Conservation (phyloP, 2,797 vertebrate genomes). For the Phrynocephalus forsythii region DNA sequence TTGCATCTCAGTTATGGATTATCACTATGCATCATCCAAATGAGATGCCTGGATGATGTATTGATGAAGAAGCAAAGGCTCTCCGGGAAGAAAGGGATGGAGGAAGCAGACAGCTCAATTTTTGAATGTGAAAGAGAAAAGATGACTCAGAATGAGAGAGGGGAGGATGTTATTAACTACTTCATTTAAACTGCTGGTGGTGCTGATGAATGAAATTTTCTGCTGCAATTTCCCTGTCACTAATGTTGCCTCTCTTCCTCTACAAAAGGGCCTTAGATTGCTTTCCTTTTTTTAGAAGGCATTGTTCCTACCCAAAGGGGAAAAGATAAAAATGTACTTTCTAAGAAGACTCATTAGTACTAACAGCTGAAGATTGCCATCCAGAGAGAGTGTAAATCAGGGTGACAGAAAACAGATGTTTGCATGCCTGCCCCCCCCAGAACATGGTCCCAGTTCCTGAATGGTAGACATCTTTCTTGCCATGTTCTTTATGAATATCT, state of each 20-base stretch:
- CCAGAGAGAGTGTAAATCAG: neutral
- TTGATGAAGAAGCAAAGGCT: slow-evolving; percentile 50
- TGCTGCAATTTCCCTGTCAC: slow-evolving; percentile 17
- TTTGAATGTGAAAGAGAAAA: slow-evolving; percentile 22
- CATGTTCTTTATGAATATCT: neutral
- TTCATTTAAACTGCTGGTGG: neutral
- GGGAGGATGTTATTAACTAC: slow-evolving; percentile 15
- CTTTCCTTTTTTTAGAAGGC: slow-evolving; percentile 13
- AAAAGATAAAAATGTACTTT: slow-evolving; percentile 16
- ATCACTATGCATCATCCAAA: slow-evolving; percentile 61
- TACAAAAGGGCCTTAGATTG: slow-evolving; percentile 19
- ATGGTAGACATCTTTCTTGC: neutral
- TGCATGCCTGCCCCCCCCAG: neutral
- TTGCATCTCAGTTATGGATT: slow-evolving; percentile 30
- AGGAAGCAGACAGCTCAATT: slow-evolving; percentile 46
- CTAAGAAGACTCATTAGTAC: neutral
- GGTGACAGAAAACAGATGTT: neutral
- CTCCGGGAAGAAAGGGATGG: slow-evolving; percentile 44
- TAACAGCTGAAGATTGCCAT: neutral
- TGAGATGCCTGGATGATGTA: slow-evolving; percentile 56
- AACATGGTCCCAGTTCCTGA: neutral
- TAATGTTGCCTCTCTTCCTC: neutral
- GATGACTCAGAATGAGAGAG: slow-evolving; percentile 47
- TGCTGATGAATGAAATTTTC: slow-evolving; percentile 20
- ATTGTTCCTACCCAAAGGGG: slow-evolving; percentile 4